These are phyloP conservation scores for Phymanthus crucifer DNA, from an alignment of 92 coral and sea anemone genomes.

Conservation along the genomic window DNA sequence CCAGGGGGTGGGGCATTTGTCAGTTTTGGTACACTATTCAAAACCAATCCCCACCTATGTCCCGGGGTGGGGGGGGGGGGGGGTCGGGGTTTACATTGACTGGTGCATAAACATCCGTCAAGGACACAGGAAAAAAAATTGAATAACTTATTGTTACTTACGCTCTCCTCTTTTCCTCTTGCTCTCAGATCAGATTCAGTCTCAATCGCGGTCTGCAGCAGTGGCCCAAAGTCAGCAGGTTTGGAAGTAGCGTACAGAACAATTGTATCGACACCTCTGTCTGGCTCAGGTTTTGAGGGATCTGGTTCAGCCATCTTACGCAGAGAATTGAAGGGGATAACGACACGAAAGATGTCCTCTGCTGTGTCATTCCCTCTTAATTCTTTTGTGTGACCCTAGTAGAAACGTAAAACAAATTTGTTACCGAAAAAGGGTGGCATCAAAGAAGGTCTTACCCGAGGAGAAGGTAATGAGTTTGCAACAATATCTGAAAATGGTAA, in stretches of 20 bases:
- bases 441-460: no score
- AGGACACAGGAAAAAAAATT: no score
- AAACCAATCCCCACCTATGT: no score
- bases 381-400: conserved; percentile 44
- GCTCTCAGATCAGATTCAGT: conserved; percentile 20
- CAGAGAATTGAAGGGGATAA: conserved; percentile 30
- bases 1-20: no score
- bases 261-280: conserved; percentile 26
- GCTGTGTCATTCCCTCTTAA: conserved; percentile 15
- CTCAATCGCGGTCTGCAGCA: conserved; percentile 47
- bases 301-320: conserved; percentile 53
- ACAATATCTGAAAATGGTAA: no score
- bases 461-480: no score
- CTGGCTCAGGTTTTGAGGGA: conserved; percentile 24
- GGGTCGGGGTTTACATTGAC: no score
- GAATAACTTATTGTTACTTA: neutral
- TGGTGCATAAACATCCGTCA: no score
- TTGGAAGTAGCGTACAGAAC: conserved; percentile 43
- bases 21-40: no score
- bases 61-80: no score
- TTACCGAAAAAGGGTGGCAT: no score
- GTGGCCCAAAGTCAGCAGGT: conserved; percentile 35
- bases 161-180: neutral
- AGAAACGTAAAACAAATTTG: neutral
- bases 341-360: conserved; percentile 24